phyloP scores from a whole-genome alignment of 1,140 invertebrate species.

The Pseudomyrmex dendroicus region DNA sequence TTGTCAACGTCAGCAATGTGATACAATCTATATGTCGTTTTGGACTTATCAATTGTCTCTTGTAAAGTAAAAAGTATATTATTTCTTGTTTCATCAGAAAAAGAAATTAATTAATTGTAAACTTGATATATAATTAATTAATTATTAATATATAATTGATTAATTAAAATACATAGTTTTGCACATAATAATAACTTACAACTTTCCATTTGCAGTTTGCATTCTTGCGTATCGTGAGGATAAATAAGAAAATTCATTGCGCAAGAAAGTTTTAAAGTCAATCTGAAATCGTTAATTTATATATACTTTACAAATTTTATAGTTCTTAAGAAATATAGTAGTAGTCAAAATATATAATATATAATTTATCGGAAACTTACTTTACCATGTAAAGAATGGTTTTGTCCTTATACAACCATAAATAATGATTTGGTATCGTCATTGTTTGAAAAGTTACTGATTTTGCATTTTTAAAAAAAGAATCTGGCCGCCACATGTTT shows the following conservation, averaged over 20 bases:
- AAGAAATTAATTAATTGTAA: no score
- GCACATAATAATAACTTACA: slow-evolving; percentile 87
- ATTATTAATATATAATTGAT: no score
- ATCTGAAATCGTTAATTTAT: slow-evolving; percentile 82
- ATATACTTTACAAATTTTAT: background rate
- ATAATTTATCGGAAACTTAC: slow-evolving; percentile 82
- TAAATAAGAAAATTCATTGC: slow-evolving; percentile 97
- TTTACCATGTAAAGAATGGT: slow-evolving; percentile 95
- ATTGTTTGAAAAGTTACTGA: slow-evolving; percentile 96
- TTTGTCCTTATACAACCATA: slow-evolving; percentile 95
- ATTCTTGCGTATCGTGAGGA: slow-evolving; percentile 96
- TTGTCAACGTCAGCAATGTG: no score
- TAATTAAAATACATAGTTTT: no score
- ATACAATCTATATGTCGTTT: no score
- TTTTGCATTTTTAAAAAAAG: slow-evolving; percentile 96
- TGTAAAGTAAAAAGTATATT: no score
- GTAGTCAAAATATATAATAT: background rate
- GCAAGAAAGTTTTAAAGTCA: slow-evolving; percentile 93
- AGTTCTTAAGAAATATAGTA: background rate
- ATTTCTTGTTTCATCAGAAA: no score
- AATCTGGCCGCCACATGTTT: slow-evolving; percentile 96
- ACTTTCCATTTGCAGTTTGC: slow-evolving; percentile 96
- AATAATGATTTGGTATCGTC: slow-evolving; percentile 96
- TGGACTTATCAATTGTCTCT: no score
- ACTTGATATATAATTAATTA: no score